A percentile compares a stretch with the other conserved stretches of the same genome.
Evolutionary conservation across 2,113 vertebrate genomes (phyloP).

Genomic region (Vimba vimba): DNA sequence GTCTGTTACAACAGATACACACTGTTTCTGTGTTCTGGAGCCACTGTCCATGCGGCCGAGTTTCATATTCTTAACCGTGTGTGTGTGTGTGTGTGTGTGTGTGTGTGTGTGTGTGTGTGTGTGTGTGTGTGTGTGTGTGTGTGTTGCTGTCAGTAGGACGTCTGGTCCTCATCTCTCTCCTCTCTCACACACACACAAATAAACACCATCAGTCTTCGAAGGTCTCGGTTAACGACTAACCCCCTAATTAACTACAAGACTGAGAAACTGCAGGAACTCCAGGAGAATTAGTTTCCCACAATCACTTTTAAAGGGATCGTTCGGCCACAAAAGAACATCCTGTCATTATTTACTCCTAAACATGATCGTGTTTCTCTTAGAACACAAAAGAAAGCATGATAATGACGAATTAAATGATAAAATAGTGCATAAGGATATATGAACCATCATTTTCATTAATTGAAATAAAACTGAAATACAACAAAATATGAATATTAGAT

Average conservation of each 20-base stretch:
- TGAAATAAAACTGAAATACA: not conserved
- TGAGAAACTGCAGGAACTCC: slow-evolving; percentile 29
- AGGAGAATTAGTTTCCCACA: slow-evolving; percentile 41
- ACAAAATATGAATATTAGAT: not conserved
- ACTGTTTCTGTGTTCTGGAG: not conserved
- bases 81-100: slow-evolving; percentile 16
- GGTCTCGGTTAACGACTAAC: slow-evolving; percentile 39
- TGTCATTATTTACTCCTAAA: not conserved
- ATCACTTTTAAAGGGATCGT: not conserved
- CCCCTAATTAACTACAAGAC: slow-evolving; percentile 45
- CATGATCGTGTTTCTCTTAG: not conserved
- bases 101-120: slow-evolving; percentile 2
- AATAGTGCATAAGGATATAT: not conserved
- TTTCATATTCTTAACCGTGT: too few species aligned
- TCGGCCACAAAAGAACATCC: not conserved
- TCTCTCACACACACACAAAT: slow-evolving; percentile 34
- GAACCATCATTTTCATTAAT: not conserved
- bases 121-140: slow-evolving; percentile 25
- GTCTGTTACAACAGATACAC: too few species aligned
- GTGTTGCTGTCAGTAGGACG: slow-evolving; percentile 42
- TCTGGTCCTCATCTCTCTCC: slow-evolving; percentile 39
- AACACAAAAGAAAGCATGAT: not conserved
- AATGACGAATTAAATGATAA: not conserved
- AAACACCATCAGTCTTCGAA: slow-evolving; percentile 31
- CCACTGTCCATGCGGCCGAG: too few species aligned